Percentiles rank a stretch among this genome's conserved stretches.
Evolutionary conservation across 2,888 invertebrate genomes (phyloP).

Genomic region (Cetonia aurata): DNA sequence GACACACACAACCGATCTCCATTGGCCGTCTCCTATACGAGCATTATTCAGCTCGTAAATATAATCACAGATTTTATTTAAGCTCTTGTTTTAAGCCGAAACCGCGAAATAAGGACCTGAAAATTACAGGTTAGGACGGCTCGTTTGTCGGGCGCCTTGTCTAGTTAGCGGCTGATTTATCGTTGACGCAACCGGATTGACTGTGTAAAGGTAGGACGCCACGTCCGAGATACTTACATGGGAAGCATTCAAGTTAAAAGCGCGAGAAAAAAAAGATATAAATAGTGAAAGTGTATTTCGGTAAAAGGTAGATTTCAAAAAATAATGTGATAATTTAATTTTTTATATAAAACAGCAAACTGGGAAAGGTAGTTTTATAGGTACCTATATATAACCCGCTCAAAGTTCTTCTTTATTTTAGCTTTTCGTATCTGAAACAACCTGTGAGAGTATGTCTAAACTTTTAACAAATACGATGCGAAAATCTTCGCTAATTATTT

Average conservation of each 20-base stretch:
- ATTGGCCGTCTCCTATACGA: slow-evolving; percentile 15
- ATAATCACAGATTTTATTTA: slow-evolving; percentile 42
- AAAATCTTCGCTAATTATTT: too few species aligned
- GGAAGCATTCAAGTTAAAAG: neutral
- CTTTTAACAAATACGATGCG: too few species aligned
- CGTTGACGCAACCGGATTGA: slow-evolving; percentile 45
- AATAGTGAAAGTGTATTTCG: too few species aligned
- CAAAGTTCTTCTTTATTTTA: too few species aligned
- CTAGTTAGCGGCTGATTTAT: slow-evolving; percentile 65
- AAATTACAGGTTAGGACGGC: slow-evolving; percentile 64
- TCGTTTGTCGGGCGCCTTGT: slow-evolving; percentile 65
- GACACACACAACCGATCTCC: neutral
- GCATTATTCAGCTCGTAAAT: slow-evolving; percentile 41
- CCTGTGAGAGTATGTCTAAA: too few species aligned
- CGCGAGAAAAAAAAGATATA: neutral
- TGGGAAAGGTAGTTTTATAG: too few species aligned
- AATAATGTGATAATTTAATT: too few species aligned
- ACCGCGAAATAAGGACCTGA: slow-evolving; percentile 54
- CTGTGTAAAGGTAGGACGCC: slow-evolving; percentile 42
- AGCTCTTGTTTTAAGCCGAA: slow-evolving; percentile 52
- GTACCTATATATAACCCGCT: too few species aligned
- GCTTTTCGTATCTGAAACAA: too few species aligned
- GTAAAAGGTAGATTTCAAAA: neutral
- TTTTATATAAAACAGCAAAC: too few species aligned
- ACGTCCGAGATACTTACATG: slow-evolving; percentile 15